phyloP scores from a whole-genome alignment of 2,797 vertebrate genomes.

The Knipowitschia caucasica region DNA sequence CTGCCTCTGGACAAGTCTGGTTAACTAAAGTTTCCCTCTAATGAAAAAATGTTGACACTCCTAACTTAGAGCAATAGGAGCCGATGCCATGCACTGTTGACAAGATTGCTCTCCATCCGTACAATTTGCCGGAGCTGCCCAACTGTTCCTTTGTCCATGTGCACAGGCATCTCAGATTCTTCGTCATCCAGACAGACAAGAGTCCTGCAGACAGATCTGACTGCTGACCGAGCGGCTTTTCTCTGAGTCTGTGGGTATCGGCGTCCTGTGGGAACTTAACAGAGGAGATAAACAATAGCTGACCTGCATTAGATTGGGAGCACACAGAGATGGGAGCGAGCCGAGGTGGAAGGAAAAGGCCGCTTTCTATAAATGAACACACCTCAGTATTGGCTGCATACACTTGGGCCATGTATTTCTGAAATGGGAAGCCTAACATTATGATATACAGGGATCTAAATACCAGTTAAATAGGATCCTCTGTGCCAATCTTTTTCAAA shows the following conservation, averaged over 20 bases:
- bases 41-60: no score
- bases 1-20: no score
- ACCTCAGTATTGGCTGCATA: not conserved
- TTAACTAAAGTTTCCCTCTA: no score
- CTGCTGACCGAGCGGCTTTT: slow-evolving; percentile 32
- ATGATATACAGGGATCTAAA: not conserved
- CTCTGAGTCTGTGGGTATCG: slow-evolving; percentile 28
- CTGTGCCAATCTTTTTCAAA: slow-evolving; percentile 14
- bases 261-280: slow-evolving; percentile 39
- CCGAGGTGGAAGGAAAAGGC: not conserved
- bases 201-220: slow-evolving; percentile 23
- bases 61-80: no score
- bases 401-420: not conserved
- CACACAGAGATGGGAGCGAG: slow-evolving; percentile 10
- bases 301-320: slow-evolving; percentile 48
- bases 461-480: slow-evolving; percentile 8
- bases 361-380: slow-evolving; percentile 10
- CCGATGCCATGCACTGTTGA: not conserved
- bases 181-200: slow-evolving; percentile 4
- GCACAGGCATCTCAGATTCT: not conserved
- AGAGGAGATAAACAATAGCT: slow-evolving; percentile 48
- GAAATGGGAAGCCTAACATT: slow-evolving; percentile 1
- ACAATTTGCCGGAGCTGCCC: not conserved
- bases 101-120: not conserved
- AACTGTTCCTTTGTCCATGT: not conserved